Evolutionary conservation across 1,140 invertebrate species (phyloP).

Genomic region (Drosophila serrata): DNA sequence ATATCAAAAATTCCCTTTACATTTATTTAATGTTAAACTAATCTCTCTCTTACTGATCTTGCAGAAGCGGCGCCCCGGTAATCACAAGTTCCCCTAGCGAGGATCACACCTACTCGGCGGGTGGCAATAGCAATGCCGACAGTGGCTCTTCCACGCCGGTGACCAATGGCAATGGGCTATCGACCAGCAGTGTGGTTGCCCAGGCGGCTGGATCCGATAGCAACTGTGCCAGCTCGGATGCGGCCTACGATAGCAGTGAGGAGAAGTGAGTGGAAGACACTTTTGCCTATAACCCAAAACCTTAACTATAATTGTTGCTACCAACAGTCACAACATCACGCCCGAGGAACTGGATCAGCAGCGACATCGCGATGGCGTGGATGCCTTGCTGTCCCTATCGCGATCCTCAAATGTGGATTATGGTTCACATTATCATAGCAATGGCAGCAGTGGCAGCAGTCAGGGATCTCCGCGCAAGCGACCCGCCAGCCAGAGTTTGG

Average conservation of each 20-base stretch:
- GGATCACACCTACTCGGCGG: slow-evolving; percentile 91
- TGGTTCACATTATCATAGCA: slow-evolving; percentile 71
- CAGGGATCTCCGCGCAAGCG: slow-evolving; percentile 81
- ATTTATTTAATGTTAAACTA: no score
- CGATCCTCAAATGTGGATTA: slow-evolving; percentile 71
- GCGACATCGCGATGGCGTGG: slow-evolving; percentile 92
- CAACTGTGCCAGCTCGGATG: slow-evolving; percentile 85
- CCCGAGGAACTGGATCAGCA: slow-evolving; percentile 89
- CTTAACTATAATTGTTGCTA: not conserved
- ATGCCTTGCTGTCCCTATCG: slow-evolving; percentile 88
- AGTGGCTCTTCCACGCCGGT: slow-evolving; percentile 79
- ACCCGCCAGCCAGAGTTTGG: slow-evolving; percentile 72
- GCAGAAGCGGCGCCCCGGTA: slow-evolving; percentile 85
- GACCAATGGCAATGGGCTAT: slow-evolving; percentile 64
- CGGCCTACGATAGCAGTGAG: slow-evolving; percentile 86
- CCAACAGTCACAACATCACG: slow-evolving; percentile 72
- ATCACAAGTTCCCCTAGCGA: slow-evolving; percentile 91
- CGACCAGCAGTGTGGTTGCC: slow-evolving; percentile 6
- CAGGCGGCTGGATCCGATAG: slow-evolving; percentile 65
- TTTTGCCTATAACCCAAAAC: no score
- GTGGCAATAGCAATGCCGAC: slow-evolving; percentile 80
- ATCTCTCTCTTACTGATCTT: not conserved
- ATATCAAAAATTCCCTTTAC: no score
- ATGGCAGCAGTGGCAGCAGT: slow-evolving; percentile 73
- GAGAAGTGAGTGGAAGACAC: slow-evolving; percentile 83